Evolutionary conservation across 2,113 vertebrate genomes (phyloP).

Genomic region (Nannospalax galili): DNA sequence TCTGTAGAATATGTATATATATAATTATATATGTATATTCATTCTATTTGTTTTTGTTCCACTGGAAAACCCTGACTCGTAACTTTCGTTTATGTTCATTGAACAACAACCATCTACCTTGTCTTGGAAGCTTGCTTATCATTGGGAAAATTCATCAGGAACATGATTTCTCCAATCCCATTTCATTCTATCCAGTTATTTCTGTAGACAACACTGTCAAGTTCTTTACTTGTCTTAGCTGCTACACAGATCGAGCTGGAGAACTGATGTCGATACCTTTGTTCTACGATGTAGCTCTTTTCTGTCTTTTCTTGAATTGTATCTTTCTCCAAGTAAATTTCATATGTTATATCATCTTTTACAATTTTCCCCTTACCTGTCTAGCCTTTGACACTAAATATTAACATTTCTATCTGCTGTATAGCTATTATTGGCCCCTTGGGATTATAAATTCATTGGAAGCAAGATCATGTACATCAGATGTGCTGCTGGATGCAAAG

Average conservation of each 20-base stretch:
- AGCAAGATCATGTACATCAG: slow-evolving; percentile 12
- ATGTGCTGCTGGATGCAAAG: neutral
- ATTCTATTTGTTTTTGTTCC: neutral
- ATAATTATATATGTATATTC: too few species aligned
- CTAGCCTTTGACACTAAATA: neutral
- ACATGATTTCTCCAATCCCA: neutral
- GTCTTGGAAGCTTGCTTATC: neutral
- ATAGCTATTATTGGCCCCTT: neutral
- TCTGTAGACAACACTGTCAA: neutral
- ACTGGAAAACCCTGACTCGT: neutral
- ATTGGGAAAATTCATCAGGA: neutral
- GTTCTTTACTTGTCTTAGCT: neutral
- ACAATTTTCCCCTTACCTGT: neutral
- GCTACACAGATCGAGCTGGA: neutral
- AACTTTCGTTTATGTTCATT: neutral
- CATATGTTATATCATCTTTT: neutral
- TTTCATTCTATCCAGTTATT: neutral
- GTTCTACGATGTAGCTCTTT: neutral
- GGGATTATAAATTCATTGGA: neutral
- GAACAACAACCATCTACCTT: neutral
- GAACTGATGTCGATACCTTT: neutral
- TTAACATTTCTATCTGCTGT: neutral
- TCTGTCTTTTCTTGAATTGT: neutral
- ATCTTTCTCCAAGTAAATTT: neutral
- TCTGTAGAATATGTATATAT: too few species aligned